Conservation (phyloP, 2,113 vertebrate species). For the Antigone vipio region DNA sequence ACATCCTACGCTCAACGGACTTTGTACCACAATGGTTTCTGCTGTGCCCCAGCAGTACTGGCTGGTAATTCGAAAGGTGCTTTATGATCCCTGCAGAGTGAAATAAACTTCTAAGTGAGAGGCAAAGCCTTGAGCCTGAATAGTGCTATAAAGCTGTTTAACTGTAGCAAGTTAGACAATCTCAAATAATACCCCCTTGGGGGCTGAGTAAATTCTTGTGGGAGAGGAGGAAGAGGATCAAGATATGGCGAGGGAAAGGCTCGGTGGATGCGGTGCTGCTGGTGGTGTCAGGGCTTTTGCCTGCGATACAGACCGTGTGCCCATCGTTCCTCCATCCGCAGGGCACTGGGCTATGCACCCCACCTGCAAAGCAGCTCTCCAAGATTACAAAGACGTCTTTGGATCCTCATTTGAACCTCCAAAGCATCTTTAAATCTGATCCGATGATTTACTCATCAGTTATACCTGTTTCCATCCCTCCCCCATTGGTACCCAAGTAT, state of each 20-base stretch:
- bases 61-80: constrained; percentile 45
- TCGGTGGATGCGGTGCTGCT: background rate
- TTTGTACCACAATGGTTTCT: constrained; percentile 19
- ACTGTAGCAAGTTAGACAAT: background rate
- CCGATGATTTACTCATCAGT: background rate
- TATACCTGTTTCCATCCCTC: fast-evolving
- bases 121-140: constrained; percentile 35
- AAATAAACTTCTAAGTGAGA: constrained; percentile 51
- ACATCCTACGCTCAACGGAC: background rate
- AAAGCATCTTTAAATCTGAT: background rate
- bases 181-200: background rate
- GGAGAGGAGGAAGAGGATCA: background rate
- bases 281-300: background rate
- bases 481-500: background rate
- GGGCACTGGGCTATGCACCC: background rate
- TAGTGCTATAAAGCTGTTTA: constrained; percentile 47
- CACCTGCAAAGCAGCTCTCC: background rate
- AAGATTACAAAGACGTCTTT: background rate
- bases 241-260: background rate
- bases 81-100: constrained; percentile 52
- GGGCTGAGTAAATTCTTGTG: constrained; percentile 26
- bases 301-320: fast-evolving
- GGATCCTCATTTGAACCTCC: background rate
- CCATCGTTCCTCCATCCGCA: background rate
- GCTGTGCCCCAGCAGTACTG: background rate